Base-by-base conservation (phyloP, 2,888 invertebrate genomes). In the Thymelicus lineola region DNA sequence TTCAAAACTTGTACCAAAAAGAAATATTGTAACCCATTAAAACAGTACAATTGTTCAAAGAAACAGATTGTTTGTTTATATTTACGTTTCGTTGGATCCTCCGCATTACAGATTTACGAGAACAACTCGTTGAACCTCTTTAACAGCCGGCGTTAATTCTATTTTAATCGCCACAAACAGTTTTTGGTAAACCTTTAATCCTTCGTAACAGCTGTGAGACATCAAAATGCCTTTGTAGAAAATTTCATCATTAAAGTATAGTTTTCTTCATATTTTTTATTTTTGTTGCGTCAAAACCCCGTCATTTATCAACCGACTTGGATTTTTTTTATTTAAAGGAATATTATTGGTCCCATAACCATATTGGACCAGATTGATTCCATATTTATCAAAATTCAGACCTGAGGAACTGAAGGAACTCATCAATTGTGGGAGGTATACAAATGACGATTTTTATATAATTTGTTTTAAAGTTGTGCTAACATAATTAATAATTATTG, bases 141-240 rank as follows among this genome's bases (percentile, higher is more conserved):
- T 70, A 63, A 70, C 45, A 42, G 64, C 48, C 59, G 70, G 42
- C 64, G 64, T 53, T 70, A 70, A 69, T 69, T 69, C 63, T 63
- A 63, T 69, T 69, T 69, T 70, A 64, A 59, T 59, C 64, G 70
- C 35, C 15, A 38, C 36, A 36, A 69, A 69, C 69, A 35, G 64
- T 53, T 70, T 69, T 70, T 64, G 64, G 64, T 70, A 42, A 70
- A 70, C 70, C 64, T 36, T 15, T 59, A 64, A 59, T 45, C 58
- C 63, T 35, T 63, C 15, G 15, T 59, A 38, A 20, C 64, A 42
- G 14, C 42, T 59, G 59, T 38, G 53, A 28, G 28, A 38, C 45
- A 12, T 20, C 42, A 55, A 55, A 53, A 17, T 17, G 17, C 20
- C 20, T 55, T 14, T 53, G 53, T 15, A 50, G 17, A 17, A 15